phyloP scores from a whole-genome alignment of 2,113 vertebrate species.

The Misgurnus mizolepis region DNA sequence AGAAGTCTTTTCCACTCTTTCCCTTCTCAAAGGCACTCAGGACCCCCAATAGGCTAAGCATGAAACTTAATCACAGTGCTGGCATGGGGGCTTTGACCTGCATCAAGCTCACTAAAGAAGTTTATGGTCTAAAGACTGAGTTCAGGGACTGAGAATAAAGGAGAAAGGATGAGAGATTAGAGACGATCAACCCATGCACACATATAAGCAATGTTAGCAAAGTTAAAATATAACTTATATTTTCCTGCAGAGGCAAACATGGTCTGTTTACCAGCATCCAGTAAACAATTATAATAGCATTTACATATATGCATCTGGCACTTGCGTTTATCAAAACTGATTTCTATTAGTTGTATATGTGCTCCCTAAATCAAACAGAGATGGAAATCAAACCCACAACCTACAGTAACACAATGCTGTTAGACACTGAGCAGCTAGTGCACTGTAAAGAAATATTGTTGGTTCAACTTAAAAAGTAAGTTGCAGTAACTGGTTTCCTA shows the following conservation, averaged over 20 bases:
- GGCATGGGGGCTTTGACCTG: conserved; percentile 46
- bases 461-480: too few relatives aligned
- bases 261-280: not conserved
- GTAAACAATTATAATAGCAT: not conserved
- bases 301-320: too few relatives aligned
- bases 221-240: not conserved
- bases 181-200: not conserved
- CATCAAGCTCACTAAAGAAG: conserved; percentile 27
- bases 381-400: too few relatives aligned
- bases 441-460: too few relatives aligned
- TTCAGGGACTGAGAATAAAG: conserved; percentile 23
- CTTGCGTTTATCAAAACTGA: too few relatives aligned
- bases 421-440: too few relatives aligned
- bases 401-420: too few relatives aligned
- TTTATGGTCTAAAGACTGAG: conserved; percentile 18
- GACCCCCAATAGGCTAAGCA: conserved; percentile 31
- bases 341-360: too few relatives aligned
- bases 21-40: conserved; percentile 19
- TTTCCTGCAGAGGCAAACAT: not conserved
- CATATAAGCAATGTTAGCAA: not conserved
- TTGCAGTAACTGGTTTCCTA: too few relatives aligned
- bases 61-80: conserved; percentile 49
- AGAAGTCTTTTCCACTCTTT: conserved; percentile 4
- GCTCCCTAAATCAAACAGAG: too few relatives aligned
- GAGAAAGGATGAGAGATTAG: not conserved